Evolutionary conservation across 2,113 vertebrate species (phyloP).

Genomic region (Pimephales promelas): DNA sequence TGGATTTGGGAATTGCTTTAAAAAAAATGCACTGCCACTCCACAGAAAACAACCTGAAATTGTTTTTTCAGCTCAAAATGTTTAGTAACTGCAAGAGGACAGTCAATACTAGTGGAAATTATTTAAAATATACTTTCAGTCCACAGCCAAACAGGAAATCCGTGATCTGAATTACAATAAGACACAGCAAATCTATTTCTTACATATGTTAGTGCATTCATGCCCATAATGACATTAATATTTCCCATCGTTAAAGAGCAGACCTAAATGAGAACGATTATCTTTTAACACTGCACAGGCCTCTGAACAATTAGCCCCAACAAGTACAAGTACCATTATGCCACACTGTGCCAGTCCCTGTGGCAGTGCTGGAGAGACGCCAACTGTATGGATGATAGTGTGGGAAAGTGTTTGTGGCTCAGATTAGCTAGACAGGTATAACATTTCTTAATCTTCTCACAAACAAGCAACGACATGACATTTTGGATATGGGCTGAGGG

Average conservation of each 20-base stretch:
- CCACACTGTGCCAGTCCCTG: constrained; percentile 26
- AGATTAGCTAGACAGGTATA: not conserved
- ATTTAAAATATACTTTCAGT: not conserved
- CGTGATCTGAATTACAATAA: not conserved
- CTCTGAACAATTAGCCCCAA: constrained; percentile 5
- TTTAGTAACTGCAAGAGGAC: not conserved
- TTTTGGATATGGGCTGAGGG: not conserved
- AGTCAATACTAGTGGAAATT: not conserved
- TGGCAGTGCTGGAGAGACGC: constrained; percentile 27
- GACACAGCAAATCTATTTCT: not conserved
- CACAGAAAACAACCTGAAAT: not conserved
- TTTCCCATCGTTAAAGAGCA: not conserved
- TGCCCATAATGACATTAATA: constrained; percentile 2
- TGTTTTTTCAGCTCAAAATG: not conserved
- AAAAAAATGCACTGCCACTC: not conserved
- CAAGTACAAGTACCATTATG: not conserved
- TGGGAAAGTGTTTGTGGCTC: constrained; percentile 16
- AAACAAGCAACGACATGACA: constrained; percentile 11
- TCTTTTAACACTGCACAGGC: constrained; percentile 5
- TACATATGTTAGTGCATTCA: not conserved
- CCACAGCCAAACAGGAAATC: not conserved
- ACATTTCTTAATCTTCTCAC: not conserved
- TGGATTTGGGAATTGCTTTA: constrained; percentile 13
- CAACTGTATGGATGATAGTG: not conserved
- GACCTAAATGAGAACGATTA: constrained; percentile 27